Evolutionary conservation across 2,113 vertebrate genomes (phyloP).

Genomic region (Pituophis catenifer): DNA sequence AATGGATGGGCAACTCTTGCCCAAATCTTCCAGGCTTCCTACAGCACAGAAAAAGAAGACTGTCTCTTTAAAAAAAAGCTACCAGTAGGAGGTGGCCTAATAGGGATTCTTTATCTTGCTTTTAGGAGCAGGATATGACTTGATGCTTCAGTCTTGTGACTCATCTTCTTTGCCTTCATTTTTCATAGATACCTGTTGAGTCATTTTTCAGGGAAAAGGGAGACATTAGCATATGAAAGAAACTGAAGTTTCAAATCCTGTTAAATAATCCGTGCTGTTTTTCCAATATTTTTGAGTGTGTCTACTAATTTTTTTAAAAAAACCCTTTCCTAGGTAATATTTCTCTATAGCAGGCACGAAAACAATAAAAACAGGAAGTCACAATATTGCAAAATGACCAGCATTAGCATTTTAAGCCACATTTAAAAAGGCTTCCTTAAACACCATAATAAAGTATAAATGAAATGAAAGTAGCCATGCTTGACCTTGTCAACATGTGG

Average conservation of each 20-base stretch:
- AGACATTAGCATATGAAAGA: background rate
- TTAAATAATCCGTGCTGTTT: no score
- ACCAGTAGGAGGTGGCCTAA: background rate
- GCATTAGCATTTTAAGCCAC: background rate
- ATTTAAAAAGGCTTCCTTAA: background rate
- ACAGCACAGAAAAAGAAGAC: background rate
- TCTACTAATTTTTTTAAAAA: no score
- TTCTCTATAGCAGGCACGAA: background rate
- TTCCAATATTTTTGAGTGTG: background rate
- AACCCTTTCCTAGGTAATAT: background rate
- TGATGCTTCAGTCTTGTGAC: background rate
- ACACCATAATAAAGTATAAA: background rate
- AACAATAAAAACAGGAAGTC: background rate
- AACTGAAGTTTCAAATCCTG: background rate
- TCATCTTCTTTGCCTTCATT: background rate
- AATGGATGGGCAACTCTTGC: background rate
- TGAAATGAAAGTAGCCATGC: background rate
- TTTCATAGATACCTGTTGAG: background rate
- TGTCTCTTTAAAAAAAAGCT: background rate
- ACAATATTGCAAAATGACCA: background rate
- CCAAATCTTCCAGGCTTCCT: background rate
- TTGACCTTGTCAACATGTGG: background rate
- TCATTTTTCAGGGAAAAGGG: background rate
- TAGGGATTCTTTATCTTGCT: background rate
- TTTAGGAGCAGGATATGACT: background rate